Evolutionary conservation across 2,113 vertebrate genomes (phyloP).

Genomic region (Spheniscus mendiculus): DNA sequence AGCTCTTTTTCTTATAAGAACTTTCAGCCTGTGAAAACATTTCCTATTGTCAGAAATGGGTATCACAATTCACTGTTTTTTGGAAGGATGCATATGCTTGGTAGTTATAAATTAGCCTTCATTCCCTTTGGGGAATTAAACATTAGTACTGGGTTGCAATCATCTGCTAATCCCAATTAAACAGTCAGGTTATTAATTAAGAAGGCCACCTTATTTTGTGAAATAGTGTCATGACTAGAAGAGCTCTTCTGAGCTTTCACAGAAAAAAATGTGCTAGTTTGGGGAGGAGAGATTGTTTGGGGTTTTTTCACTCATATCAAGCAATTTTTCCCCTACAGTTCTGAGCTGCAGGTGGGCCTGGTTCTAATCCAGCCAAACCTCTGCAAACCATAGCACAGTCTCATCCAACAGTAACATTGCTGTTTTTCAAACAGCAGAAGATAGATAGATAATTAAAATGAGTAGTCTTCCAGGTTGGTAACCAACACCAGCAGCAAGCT

Average conservation of each 20-base stretch:
- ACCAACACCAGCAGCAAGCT: neutral
- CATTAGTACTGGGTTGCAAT: neutral
- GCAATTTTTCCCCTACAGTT: neutral
- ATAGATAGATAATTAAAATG: neutral
- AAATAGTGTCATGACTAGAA: neutral
- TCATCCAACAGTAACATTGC: neutral
- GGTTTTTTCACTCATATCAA: neutral
- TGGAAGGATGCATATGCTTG: neutral
- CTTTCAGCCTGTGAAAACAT: neutral
- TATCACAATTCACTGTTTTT: neutral
- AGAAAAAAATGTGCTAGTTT: neutral
- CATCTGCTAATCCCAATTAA: neutral
- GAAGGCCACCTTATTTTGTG: neutral
- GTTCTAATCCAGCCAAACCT: neutral
- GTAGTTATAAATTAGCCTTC: neutral
- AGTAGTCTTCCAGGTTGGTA: neutral
- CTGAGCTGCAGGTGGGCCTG: neutral
- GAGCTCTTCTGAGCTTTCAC: neutral
- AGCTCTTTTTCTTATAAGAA: neutral
- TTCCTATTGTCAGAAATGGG: neutral
- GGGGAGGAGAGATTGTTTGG: neutral
- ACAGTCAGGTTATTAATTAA: neutral
- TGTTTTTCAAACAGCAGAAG: neutral
- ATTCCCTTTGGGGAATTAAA: neutral
- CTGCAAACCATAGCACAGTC: neutral